phyloP scores from a whole-genome alignment of 1,140 invertebrate genomes.

The Calephelis nemesis region DNA sequence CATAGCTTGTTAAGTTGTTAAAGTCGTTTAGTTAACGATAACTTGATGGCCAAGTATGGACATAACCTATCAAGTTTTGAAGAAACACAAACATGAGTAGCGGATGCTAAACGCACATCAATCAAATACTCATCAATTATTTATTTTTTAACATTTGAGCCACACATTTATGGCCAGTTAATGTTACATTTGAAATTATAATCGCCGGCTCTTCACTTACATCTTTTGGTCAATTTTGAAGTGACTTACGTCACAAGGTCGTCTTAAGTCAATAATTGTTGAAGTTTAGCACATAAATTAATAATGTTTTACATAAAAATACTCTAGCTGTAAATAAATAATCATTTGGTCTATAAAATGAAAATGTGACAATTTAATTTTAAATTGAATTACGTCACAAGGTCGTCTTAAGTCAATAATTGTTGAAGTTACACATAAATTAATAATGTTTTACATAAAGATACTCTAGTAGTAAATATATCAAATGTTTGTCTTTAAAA shows the following conservation, averaged over 20 bases:
- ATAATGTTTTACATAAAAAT: no score
- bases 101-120: background rate
- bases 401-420: background rate
- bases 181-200: slow-evolving; percentile 6
- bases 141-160: slow-evolving; percentile 13
- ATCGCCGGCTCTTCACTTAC: background rate
- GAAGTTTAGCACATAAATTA: no score
- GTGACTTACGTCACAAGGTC: background rate
- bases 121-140: slow-evolving; percentile 16
- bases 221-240: background rate
- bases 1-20: background rate
- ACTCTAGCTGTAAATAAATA: no score
- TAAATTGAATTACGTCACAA: no score
- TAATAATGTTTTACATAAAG: no score
- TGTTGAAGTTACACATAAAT: no score
- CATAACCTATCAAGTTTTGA: background rate
- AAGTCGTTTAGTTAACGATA: background rate
- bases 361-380: no score
- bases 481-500: no score
- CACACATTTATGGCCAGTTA: slow-evolving; percentile 3
- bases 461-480: no score
- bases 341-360: no score
- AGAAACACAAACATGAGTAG: background rate
- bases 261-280: background rate
- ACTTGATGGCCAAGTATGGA: background rate